Conservation (phyloP, 1,140 invertebrate genomes). For the Aphelenchoides avenae region DNA sequence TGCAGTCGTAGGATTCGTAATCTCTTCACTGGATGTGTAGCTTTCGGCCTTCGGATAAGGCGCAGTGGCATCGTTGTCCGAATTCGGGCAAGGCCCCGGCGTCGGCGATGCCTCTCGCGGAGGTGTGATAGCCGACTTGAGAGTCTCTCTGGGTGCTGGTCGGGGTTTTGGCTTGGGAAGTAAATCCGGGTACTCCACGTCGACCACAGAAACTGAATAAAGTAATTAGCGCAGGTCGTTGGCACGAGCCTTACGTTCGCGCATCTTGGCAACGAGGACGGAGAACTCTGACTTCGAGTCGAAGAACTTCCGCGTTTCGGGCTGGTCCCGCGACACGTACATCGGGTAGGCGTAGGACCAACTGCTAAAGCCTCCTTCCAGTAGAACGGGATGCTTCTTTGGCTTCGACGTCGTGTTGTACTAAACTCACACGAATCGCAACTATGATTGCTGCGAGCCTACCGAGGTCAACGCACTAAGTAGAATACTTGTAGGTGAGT, state of each 20-base stretch:
- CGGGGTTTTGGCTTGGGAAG: neutral
- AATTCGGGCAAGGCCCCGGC: too few relatives aligned
- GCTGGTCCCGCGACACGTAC: neutral
- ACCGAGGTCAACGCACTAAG: slow-evolving; percentile 14
- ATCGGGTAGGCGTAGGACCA: slow-evolving; percentile 9
- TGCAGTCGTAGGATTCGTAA: too few relatives aligned
- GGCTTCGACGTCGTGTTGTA: slow-evolving; percentile 4
- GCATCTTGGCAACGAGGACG: slow-evolving; percentile 1
- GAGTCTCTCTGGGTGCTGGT: neutral
- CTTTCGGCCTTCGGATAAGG: too few relatives aligned
- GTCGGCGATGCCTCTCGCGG: too few relatives aligned
- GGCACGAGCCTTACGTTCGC: too few relatives aligned
- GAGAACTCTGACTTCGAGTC: slow-evolving; percentile 18
- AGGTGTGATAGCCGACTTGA: too few relatives aligned
- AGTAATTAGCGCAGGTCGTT: neutral
- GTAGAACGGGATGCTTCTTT: slow-evolving; percentile 6
- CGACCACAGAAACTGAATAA: slow-evolving; percentile 4
- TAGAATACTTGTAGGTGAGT: slow-evolving; percentile 11
- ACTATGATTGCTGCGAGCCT: neutral
- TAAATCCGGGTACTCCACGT: neutral
- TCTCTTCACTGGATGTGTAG: too few relatives aligned
- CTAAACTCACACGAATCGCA: neutral
- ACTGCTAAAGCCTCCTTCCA: slow-evolving; percentile 13
- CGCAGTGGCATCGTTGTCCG: too few relatives aligned
- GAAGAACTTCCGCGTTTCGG: slow-evolving; percentile 3